Conservation (phyloP, 1,140 invertebrate genomes). For the Marisa cornuarietis region DNA sequence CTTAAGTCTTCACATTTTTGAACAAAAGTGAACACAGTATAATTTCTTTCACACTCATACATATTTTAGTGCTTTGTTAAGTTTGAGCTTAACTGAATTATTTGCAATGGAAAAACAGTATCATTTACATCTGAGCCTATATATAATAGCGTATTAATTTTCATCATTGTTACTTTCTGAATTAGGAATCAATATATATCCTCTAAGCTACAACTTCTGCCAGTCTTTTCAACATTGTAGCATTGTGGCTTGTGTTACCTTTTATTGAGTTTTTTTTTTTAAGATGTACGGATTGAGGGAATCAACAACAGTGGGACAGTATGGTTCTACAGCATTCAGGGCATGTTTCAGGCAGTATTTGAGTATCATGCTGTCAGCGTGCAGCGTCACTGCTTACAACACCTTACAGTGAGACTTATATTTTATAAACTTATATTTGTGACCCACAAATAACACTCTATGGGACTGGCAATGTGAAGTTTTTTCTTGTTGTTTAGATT, state of each 20-base stretch:
- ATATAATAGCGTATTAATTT: too few species aligned
- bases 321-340: conserved; percentile 53
- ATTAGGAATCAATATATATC: neutral
- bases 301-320: conserved; percentile 35
- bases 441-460: too few species aligned
- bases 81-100: too few species aligned
- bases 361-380: conserved; percentile 37
- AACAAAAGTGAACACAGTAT: too few species aligned
- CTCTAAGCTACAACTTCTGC: neutral
- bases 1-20: too few species aligned
- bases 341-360: conserved; percentile 50
- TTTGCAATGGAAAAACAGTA: too few species aligned
- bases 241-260: neutral
- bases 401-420: conserved; percentile 28
- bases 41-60: too few species aligned
- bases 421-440: conserved; percentile 2
- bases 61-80: too few species aligned
- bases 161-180: neutral
- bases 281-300: conserved; percentile 42
- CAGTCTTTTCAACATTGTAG: neutral
- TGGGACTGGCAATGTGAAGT: too few species aligned
- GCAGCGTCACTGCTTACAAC: conserved; percentile 39
- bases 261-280: conserved; percentile 8
- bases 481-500: too few species aligned
- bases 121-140: too few species aligned